Conservation (phyloP, 2,797 vertebrate species). For the Lepus oiostolus region DNA sequence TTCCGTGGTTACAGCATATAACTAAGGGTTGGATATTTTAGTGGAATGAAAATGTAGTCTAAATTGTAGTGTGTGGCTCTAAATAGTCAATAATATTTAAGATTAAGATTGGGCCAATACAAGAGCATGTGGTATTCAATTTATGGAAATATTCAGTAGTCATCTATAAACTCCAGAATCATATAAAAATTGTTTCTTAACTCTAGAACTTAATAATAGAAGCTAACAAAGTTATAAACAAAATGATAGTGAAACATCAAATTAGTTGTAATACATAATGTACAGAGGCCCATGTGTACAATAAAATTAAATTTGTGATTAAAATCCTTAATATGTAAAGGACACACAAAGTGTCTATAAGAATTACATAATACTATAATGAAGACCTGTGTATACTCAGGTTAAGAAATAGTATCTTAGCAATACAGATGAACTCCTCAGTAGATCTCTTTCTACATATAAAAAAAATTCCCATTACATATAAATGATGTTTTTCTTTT, state of each 20-base stretch:
- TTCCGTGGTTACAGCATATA: not conserved
- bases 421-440: not conserved
- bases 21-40: not conserved
- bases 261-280: not conserved
- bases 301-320: not conserved
- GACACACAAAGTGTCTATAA: not conserved
- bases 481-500: not conserved
- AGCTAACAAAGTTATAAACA: not conserved
- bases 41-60: not conserved
- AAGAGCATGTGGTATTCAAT: not conserved
- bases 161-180: not conserved
- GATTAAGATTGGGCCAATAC: not conserved
- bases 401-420: not conserved
- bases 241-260: not conserved
- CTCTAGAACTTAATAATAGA: not conserved
- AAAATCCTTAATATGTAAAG: not conserved
- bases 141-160: not conserved
- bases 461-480: not conserved
- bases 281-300: not conserved
- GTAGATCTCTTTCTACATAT: not conserved
- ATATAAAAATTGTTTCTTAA: not conserved
- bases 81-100: not conserved
- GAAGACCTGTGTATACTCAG: not conserved
- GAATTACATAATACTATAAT: not conserved
- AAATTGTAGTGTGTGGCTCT: not conserved